Conservation (phyloP, 1,140 invertebrate species). For the Medauroidea extradentata region DNA sequence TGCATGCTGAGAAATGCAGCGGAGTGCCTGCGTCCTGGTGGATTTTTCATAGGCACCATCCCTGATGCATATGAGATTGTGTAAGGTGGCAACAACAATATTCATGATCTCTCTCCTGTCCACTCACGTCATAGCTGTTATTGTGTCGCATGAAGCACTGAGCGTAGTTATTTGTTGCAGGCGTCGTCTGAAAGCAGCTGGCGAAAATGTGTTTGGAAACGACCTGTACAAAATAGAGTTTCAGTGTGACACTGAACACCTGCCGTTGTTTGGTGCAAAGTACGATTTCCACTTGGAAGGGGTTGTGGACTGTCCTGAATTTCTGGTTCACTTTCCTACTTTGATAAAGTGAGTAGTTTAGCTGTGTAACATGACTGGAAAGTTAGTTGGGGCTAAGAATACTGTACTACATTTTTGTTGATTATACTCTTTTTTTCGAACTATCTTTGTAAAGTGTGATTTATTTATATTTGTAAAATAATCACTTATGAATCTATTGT, state of each 20-base stretch:
- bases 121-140: no score
- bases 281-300: conserved; percentile 95
- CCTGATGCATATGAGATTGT: conserved; percentile 91
- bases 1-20: conserved; percentile 90
- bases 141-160: not conserved
- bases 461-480: no score
- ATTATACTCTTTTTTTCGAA: not conserved
- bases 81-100: conserved; percentile 44
- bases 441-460: no score
- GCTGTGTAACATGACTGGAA: no score
- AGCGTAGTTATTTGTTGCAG: conserved; percentile 44
- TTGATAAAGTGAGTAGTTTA: conserved; percentile 70
- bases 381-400: not conserved
- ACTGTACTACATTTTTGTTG: not conserved
- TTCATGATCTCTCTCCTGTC: no score
- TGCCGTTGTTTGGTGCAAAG: conserved; percentile 91
- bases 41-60: conserved; percentile 95
- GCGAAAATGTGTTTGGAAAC: conserved; percentile 74
- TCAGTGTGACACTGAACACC: conserved; percentile 61
- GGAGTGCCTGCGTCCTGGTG: conserved; percentile 81
- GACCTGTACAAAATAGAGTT: conserved; percentile 81
- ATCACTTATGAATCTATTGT: not conserved
- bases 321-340: conserved; percentile 89
- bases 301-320: conserved; percentile 97
- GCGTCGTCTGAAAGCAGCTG: conserved; percentile 53